Conservation (phyloP, 1,140 invertebrate species). For the Macrobrachium rosenbergii region DNA sequence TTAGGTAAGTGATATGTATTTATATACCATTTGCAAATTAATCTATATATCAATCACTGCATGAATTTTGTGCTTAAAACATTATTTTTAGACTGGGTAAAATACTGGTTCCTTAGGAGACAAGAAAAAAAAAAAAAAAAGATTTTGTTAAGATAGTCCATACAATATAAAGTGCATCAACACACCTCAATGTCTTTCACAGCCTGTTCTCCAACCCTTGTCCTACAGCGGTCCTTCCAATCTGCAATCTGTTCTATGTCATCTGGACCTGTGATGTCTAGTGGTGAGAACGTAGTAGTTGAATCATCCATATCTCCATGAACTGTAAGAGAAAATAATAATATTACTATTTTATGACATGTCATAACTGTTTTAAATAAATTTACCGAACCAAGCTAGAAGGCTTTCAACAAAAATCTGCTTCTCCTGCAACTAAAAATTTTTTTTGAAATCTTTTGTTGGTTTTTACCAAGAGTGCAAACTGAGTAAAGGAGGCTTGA, state of each 20-base stretch:
- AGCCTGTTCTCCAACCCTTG: slow-evolving; percentile 1
- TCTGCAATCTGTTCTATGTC: neutral
- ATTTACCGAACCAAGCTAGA: neutral
- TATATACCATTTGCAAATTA: too few relatives aligned
- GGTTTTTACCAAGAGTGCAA: too few relatives aligned
- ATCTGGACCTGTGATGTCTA: neutral
- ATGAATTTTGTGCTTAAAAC: too few relatives aligned
- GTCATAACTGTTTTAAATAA: neutral
- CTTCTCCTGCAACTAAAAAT: too few relatives aligned
- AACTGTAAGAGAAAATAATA: neutral
- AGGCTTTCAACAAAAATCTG: too few relatives aligned
- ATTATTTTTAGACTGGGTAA: too few relatives aligned
- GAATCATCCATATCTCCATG: neutral
- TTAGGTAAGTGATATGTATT: too few relatives aligned
- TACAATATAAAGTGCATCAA: neutral
- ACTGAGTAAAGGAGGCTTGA: too few relatives aligned
- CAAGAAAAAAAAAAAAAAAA: neutral
- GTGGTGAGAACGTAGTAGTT: neutral
- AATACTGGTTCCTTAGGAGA: too few relatives aligned
- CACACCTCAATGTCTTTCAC: slow-evolving; percentile 11
- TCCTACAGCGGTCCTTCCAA: neutral
- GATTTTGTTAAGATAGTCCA: neutral
- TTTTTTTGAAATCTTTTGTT: too few relatives aligned
- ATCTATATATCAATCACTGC: too few relatives aligned
- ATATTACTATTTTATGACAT: neutral